A percentile compares a stretch with the other conserved stretches of the same genome.
Conservation (phyloP, 2,113 vertebrate genomes). For the Echinops telfairi region DNA sequence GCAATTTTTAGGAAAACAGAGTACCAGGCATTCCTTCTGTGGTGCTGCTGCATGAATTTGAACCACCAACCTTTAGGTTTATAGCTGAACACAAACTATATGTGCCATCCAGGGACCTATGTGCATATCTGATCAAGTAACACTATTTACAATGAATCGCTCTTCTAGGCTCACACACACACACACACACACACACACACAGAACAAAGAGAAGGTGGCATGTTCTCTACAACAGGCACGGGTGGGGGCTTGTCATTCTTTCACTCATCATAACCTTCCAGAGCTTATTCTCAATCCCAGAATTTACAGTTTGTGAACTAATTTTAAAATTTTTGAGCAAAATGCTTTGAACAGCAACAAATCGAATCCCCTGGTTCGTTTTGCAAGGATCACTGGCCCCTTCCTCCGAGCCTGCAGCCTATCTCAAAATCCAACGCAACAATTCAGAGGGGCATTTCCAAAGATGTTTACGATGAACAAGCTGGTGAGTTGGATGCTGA, state of each 20-base stretch:
- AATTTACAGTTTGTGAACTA: slow-evolving; percentile 2
- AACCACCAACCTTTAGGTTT: neutral
- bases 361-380: neutral
- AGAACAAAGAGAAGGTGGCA: neutral
- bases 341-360: slow-evolving; percentile 33
- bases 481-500: neutral
- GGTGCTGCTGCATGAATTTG: neutral
- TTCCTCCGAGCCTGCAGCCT: neutral
- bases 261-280: neutral
- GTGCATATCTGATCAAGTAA: neutral
- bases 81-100: too few species aligned
- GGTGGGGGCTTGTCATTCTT: neutral
- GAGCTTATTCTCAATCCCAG: neutral
- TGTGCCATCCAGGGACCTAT: neutral
- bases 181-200: neutral
- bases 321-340: slow-evolving; percentile 27
- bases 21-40: neutral
- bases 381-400: neutral
- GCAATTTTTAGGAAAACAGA: neutral
- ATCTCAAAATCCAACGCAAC: neutral
- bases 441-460: too few species aligned
- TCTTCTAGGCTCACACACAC: neutral
- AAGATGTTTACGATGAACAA: neutral
- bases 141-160: neutral
- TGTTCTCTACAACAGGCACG: neutral